Percentiles rank a stretch among this genome's conserved stretches.
Evolutionary conservation across 2,113 vertebrate species (phyloP).

Genomic region (Chloropsis hardwickii): DNA sequence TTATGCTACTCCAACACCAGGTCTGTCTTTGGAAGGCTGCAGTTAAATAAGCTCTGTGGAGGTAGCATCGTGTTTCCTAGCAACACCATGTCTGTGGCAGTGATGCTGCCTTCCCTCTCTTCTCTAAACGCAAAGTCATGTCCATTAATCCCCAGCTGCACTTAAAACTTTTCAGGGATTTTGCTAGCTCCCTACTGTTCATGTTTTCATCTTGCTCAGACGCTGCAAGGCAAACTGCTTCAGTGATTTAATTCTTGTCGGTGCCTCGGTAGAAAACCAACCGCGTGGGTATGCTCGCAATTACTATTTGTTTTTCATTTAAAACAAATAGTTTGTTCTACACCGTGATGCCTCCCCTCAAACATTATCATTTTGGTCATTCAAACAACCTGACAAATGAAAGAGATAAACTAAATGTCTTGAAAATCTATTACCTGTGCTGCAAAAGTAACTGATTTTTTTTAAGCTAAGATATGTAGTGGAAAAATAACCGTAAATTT

Average conservation of each 20-base stretch:
- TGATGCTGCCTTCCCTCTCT: slow-evolving; percentile 64
- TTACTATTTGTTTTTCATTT: slow-evolving; percentile 54
- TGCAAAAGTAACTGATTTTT: not conserved
- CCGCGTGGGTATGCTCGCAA: slow-evolving; percentile 18
- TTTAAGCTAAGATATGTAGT: not conserved
- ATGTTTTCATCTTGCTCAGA: slow-evolving; percentile 72
- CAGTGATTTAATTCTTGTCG: slow-evolving; percentile 66
- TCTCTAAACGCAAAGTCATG: slow-evolving; percentile 73
- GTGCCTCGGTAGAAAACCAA: slow-evolving; percentile 11
- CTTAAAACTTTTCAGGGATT: slow-evolving; percentile 72
- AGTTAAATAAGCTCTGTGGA: slow-evolving; percentile 56
- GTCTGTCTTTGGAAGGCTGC: slow-evolving; percentile 61
- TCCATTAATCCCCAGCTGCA: slow-evolving; percentile 80
- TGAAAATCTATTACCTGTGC: not conserved
- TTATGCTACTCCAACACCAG: slow-evolving; percentile 52
- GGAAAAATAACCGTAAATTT: not conserved
- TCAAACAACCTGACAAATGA: slow-evolving; percentile 25
- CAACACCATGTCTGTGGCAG: slow-evolving; percentile 67
- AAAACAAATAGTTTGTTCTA: slow-evolving; percentile 44
- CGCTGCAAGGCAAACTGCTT: slow-evolving; percentile 65
- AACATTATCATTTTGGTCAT: slow-evolving; percentile 15
- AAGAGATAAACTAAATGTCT: slow-evolving; percentile 33
- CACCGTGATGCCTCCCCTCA: not conserved
- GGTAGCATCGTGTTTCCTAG: slow-evolving; percentile 72
- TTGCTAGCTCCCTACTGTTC: slow-evolving; percentile 72